These are phyloP conservation scores for Phylloscopus trochilus DNA, from an alignment of 2,113 vertebrate genomes.

Conservation along the genomic window DNA sequence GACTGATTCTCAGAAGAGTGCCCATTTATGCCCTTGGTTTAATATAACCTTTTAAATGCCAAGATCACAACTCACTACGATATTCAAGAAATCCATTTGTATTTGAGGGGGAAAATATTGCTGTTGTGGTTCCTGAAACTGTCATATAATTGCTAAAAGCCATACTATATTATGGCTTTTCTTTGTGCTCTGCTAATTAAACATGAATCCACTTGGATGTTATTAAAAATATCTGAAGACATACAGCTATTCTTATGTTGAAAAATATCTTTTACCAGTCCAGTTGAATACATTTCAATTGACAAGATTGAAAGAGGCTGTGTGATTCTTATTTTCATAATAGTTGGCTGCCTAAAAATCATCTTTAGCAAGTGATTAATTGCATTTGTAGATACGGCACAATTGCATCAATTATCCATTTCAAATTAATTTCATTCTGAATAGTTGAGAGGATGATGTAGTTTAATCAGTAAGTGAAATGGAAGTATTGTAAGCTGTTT, in stretches of 20 bases:
- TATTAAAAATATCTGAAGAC: conserved; percentile 40
- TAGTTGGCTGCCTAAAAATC: conserved; percentile 36
- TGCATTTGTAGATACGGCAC: conserved; percentile 19
- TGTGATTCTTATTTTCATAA: conserved; percentile 17
- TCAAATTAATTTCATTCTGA: conserved; percentile 30
- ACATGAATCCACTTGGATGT: conserved; percentile 9
- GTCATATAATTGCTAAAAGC: conserved; percentile 2
- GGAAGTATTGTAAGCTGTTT: conserved; percentile 36
- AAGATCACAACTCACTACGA: background rate
- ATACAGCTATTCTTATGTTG: background rate
- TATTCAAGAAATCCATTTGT: background rate
- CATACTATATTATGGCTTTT: background rate
- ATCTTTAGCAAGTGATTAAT: conserved; percentile 32
- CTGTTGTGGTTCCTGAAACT: background rate
- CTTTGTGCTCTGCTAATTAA: conserved; percentile 41
- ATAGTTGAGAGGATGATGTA: conserved; percentile 34
- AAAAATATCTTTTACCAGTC: conserved; percentile 12
- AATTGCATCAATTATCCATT: conserved; percentile 49
- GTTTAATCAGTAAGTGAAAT: conserved; percentile 54
- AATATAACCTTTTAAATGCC: background rate
- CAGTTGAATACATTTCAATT: conserved; percentile 30
- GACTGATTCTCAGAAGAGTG: background rate
- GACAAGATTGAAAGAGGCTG: background rate
- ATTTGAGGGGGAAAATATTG: background rate
- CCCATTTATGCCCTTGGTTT: background rate